Base-by-base conservation (phyloP, 2,888 invertebrate species). In the Entomobrya proxima region DNA sequence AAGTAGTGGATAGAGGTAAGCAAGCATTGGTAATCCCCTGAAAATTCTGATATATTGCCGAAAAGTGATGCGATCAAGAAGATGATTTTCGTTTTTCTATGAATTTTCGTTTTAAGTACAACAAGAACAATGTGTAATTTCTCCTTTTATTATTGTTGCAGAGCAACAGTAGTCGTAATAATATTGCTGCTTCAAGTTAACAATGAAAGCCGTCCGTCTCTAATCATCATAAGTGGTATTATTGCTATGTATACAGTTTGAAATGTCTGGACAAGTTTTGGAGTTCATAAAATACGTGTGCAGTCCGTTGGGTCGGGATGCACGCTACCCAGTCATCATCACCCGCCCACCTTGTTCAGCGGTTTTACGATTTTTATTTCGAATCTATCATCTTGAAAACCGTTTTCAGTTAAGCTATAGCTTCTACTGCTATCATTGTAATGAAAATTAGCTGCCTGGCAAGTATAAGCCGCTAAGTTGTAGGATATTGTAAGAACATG, bases 301-400 rank as follows among this genome's bases (percentile, higher is more conserved):
- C 67, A 6, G 35, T 18, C 21, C 64, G 35, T 52, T 47, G 40
- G 37, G 69, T 67, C 27, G 30, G 69, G 9, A 79, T 27, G 24
- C 35, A 78, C 78, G 47, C 47, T 67, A 80, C 52, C 52, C 30
- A n/a, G 30, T 80, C 27, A 37, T 76, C 37, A 69, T 44, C 69
- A 72, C 67, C 78, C 84, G 77, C 84, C 78, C 84, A 85, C 74
- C 74, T 85, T 74, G 78, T 84, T 84, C 69, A 72, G 44, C 78
- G n/a, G n/a, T 72, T 24, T 77, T 67, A 47, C 47, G 64, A 78
- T 50, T 24, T 37, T 77, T 77, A 9, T 27, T 74, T 50, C 15
- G 24, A 18, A 35, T 27, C 7, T 40, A 35, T 76, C 40, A 13
- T 75, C 35, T 9, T 32, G 47, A 32, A 7, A 3, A 50, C 30